A percentile compares a stretch with the other conserved stretches of the same genome.
These are phyloP conservation scores for Forbesichthys papilliferus DNA, from an alignment of 2,113 vertebrate species.

Conservation along the genomic window DNA sequence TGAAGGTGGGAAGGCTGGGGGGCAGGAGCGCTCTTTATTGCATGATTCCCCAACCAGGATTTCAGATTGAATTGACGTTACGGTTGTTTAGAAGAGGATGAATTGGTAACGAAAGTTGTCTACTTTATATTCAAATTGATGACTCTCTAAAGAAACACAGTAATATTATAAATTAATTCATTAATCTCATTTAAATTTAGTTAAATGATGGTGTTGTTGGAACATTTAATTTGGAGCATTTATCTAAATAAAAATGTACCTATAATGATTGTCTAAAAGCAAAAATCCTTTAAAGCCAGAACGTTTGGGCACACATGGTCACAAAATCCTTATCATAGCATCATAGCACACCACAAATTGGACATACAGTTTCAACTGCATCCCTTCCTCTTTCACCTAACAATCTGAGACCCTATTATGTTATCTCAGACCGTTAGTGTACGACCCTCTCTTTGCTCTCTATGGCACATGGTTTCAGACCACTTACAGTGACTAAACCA, in stretches of 20 bases:
- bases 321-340: too few relatives aligned
- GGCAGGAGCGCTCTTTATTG: constrained; percentile 14
- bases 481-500: neutral
- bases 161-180: neutral
- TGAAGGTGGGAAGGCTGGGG: constrained; percentile 8
- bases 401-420: too few relatives aligned
- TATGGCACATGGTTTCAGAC: neutral
- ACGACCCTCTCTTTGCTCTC: too few relatives aligned
- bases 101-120: neutral
- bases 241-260: too few relatives aligned
- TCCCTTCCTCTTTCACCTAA: too few relatives aligned
- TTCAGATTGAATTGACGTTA: neutral
- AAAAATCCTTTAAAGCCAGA: neutral
- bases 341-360: too few relatives aligned
- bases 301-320: too few relatives aligned
- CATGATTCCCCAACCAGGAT: constrained; percentile 14
- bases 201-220: too few relatives aligned
- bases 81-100: neutral
- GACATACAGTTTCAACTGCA: too few relatives aligned
- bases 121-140: neutral
- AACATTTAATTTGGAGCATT: neutral
- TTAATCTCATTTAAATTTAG: neutral
- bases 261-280: too few relatives aligned
- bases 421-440: too few relatives aligned
- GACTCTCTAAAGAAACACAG: neutral